A percentile compares a stretch with the other conserved stretches of the same genome.
phyloP scores from a whole-genome alignment of 2,888 invertebrate genomes.

The Didymodactylos carnosus region DNA sequence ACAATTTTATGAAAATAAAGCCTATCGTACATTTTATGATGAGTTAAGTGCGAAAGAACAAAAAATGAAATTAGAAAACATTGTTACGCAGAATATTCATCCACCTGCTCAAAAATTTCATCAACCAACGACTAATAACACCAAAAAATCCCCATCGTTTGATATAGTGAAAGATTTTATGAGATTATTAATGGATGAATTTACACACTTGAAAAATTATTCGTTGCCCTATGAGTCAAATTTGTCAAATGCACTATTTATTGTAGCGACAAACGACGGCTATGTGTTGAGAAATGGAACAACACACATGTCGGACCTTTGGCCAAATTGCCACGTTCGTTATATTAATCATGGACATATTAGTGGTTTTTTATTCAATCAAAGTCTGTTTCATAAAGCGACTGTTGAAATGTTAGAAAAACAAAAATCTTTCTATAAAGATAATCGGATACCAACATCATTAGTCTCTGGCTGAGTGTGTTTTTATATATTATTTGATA shows the following conservation, averaged over 20 bases:
- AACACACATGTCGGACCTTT: constrained; percentile 4
- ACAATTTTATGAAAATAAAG: constrained; percentile 7
- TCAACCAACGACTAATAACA: too few relatives aligned
- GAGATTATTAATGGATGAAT: constrained; percentile 13
- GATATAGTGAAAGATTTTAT: constrained; percentile 12
- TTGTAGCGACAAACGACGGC: constrained; percentile 7
- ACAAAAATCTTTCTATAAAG: too few relatives aligned
- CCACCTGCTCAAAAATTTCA: too few relatives aligned
- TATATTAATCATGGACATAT: constrained; percentile 7
- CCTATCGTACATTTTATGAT: background rate
- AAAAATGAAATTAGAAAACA: background rate
- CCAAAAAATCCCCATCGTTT: too few relatives aligned
- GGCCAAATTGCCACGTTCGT: constrained; percentile 8
- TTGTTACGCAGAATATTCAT: too few relatives aligned
- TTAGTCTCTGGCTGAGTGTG: too few relatives aligned
- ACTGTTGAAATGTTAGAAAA: background rate
- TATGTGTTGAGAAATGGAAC: constrained; percentile 10
- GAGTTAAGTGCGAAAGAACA: background rate
- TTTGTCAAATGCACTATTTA: background rate
- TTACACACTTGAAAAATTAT: constrained; percentile 7
- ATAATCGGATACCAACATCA: too few relatives aligned
- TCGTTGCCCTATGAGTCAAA: background rate
- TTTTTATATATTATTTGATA: too few relatives aligned
- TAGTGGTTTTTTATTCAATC: constrained; percentile 1
- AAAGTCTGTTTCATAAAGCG: background rate